Evolutionary conservation across 2,113 vertebrate species (phyloP).

Genomic region (Psophia crepitans): DNA sequence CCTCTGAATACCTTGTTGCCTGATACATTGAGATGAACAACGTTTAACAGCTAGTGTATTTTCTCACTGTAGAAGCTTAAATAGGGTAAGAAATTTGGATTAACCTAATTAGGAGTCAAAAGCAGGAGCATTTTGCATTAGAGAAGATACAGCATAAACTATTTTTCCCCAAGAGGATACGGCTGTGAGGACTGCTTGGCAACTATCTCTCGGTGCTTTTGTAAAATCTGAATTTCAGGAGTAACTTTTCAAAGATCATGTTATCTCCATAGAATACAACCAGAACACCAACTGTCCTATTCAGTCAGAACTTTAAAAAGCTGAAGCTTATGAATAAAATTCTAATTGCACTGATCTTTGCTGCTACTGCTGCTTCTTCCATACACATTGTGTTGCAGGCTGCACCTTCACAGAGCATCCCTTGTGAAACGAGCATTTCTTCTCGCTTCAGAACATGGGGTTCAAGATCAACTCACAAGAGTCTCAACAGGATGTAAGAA

Average conservation of each 20-base stretch:
- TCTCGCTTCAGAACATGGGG: background rate
- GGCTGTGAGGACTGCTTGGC: background rate
- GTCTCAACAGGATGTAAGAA: background rate
- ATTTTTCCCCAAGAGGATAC: background rate
- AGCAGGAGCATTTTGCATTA: background rate
- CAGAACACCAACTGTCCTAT: background rate
- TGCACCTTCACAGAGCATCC: background rate
- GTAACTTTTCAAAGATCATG: background rate
- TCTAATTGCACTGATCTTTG: background rate
- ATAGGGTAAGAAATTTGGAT: background rate
- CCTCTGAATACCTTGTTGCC: background rate
- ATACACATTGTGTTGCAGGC: background rate
- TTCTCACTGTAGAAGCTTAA: background rate
- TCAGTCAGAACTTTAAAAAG: background rate
- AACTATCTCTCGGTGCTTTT: background rate
- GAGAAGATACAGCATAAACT: background rate
- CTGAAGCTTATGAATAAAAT: constrained; percentile 18
- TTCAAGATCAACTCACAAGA: background rate
- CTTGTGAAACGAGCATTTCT: background rate
- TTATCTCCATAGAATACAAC: background rate
- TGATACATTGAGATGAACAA: background rate
- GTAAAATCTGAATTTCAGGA: background rate
- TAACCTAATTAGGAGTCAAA: background rate
- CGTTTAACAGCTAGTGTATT: background rate
- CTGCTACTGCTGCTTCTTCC: background rate